A percentile compares a stretch with the other conserved stretches of the same genome.
phyloP scores from a whole-genome alignment of 30 jellyfish, hydroid and myxozoan species.

The Phacellophora camtschatica region DNA sequence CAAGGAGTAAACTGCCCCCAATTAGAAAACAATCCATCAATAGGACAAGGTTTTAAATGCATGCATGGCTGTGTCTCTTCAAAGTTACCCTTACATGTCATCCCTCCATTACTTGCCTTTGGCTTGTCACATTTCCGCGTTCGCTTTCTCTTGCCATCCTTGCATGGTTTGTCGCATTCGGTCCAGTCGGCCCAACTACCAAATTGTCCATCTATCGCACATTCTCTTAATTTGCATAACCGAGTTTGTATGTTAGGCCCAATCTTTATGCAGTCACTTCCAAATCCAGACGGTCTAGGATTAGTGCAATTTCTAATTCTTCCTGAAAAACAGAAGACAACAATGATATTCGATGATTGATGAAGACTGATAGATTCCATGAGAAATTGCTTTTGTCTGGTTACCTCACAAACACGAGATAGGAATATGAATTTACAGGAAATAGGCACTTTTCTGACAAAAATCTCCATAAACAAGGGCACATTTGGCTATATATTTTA shows the following conservation, averaged over 20 bases:
- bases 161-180: constrained; percentile 65
- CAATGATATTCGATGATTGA: background rate
- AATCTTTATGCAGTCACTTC: constrained; percentile 44
- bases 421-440: no score
- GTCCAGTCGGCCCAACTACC: constrained; percentile 83
- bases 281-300: constrained; percentile 80
- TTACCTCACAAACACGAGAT: no score
- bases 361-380: no score
- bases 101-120: constrained; percentile 69
- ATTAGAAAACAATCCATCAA: constrained; percentile 70
- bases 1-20: constrained; percentile 63
- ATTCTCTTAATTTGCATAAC: constrained; percentile 34
- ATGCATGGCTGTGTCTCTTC: constrained; percentile 61
- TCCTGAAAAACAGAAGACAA: constrained; percentile 17
- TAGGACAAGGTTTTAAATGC: constrained; percentile 58
- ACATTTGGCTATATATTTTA: no score
- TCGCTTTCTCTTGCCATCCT: constrained; percentile 62
- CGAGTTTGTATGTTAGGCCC: constrained; percentile 65
- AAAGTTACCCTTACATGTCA: background rate
- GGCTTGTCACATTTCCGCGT: constrained; percentile 76
- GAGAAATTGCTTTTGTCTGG: no score
- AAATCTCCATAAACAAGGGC: no score
- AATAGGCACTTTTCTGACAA: no score
- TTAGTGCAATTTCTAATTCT: constrained; percentile 74
- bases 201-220: constrained; percentile 67